Percentiles rank a stretch among this genome's conserved stretches.
Conservation (phyloP, 2,888 invertebrate species). For the Campoplex nolae region DNA sequence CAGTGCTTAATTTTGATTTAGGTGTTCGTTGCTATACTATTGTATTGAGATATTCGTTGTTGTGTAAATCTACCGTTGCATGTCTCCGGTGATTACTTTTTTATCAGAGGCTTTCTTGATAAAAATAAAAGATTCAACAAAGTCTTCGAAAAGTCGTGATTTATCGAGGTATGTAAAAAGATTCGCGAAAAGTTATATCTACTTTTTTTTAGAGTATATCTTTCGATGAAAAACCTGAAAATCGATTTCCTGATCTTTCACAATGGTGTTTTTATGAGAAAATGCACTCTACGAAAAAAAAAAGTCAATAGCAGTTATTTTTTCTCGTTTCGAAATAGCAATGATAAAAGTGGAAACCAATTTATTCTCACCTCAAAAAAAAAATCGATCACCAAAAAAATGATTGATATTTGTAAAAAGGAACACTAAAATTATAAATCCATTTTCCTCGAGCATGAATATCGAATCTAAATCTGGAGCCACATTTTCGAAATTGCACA, state of each 20-base stretch:
- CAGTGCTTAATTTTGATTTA: background rate
- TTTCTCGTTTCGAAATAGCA: too few species aligned
- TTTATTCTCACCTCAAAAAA: background rate
- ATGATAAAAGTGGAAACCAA: too few species aligned
- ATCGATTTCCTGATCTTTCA: too few species aligned
- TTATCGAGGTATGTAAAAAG: background rate
- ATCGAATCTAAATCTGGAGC: background rate
- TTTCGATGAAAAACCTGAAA: too few species aligned
- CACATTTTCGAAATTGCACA: background rate
- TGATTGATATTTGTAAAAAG: background rate
- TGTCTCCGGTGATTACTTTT: background rate
- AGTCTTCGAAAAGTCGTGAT: background rate
- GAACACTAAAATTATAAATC: slow-evolving; percentile 43
- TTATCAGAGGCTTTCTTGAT: background rate
- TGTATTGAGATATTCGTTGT: background rate
- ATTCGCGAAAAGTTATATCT: background rate
- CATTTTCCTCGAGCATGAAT: slow-evolving; percentile 23
- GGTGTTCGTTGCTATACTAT: background rate
- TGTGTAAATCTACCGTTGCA: background rate
- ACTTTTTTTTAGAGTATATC: too few species aligned
- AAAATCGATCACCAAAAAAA: too few species aligned
- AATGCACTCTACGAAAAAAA: too few species aligned
- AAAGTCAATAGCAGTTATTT: too few species aligned
- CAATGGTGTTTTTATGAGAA: too few species aligned
- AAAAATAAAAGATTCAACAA: background rate